phyloP scores from a whole-genome alignment of 2,888 invertebrate species.

The Morinoia aosen region DNA sequence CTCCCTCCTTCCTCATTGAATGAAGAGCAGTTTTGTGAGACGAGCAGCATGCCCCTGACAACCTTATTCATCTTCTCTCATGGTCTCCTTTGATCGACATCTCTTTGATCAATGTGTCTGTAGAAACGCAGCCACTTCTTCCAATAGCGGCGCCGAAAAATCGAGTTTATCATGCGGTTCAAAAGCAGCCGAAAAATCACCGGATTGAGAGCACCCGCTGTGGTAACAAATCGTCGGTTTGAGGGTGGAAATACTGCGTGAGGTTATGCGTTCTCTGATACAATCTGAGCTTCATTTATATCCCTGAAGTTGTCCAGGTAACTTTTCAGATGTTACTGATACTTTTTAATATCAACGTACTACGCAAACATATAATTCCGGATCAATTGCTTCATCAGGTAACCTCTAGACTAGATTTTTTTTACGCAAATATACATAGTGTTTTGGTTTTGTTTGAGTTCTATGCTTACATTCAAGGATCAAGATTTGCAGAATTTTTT shows the following conservation, averaged over 20 bases:
- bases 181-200: slow-evolving; percentile 2
- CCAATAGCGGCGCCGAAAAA: not conserved
- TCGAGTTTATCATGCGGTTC: slow-evolving; percentile 1
- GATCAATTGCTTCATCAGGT: too few species aligned
- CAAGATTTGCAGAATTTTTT: too few species aligned
- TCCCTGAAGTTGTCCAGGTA: not conserved
- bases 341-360: too few species aligned
- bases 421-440: too few species aligned
- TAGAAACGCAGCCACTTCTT: slow-evolving; percentile 19
- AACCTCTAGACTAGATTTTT: too few species aligned
- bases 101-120: slow-evolving; percentile 34
- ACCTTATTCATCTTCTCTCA: slow-evolving; percentile 26
- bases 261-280: not conserved
- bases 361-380: too few species aligned
- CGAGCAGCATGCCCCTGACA: slow-evolving; percentile 15
- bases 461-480: too few species aligned
- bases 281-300: not conserved
- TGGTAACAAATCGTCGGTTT: not conserved
- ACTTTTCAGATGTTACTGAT: too few species aligned
- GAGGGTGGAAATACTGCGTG: not conserved
- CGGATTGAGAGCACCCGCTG: not conserved
- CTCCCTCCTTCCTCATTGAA: not conserved
- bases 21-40: not conserved
- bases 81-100: slow-evolving; percentile 15
- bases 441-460: too few species aligned